Evolutionary conservation across 1,140 invertebrate species (phyloP), one percentile per base, ranked within the genome.

Genomic region (Calliphora vicina): DNA sequence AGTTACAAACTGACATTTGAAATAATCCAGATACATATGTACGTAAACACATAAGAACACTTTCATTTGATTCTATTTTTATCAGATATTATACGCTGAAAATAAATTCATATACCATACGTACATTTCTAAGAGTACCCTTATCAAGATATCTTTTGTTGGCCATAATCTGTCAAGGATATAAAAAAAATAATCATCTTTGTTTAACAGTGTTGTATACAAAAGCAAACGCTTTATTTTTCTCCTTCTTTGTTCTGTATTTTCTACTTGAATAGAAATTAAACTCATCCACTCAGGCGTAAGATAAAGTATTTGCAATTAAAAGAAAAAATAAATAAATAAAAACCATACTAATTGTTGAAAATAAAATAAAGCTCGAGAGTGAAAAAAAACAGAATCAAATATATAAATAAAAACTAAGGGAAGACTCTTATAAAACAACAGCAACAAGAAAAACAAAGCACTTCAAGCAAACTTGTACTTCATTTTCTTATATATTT

Each of bases 241-340:
- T n/a, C n/a, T n/a, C n/a, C n/a, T n/a, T n/a, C n/a, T n/a, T n/a
- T n/a, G n/a, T n/a, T n/a, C 27, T 26, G 80, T 35, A 67, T 71
- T 13, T 82, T 43, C 27, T 72, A 42, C 67, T 29, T 82, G 29
- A 72, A 35, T 67, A 67, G 29, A 82, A 82, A 82, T 82, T 82
- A 43, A 82, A 82, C 88, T 88, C 88, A 88, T 88, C 88, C 86
- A 88, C 86, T 88, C 84, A 84, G 83, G 85, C 87, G 81, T 84
- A 88, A 88, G 88, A 88, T 88, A 89, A 88, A 88, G 88, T 88
- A 88, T 88, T 89, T 87, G 87, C 88, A 88, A 88, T 88, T 88
- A 88, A 88, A 88, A 88, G n/a, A 25, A 67, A 67, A 67, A 88
- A 88, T 88, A 88, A 88, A 88, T 88, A 57, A 67, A 67, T 67